These are phyloP conservation scores for Beroe forskalii DNA, from an alignment of 37 sponge, comb jelly and placozoan genomes.

Conservation along the genomic window DNA sequence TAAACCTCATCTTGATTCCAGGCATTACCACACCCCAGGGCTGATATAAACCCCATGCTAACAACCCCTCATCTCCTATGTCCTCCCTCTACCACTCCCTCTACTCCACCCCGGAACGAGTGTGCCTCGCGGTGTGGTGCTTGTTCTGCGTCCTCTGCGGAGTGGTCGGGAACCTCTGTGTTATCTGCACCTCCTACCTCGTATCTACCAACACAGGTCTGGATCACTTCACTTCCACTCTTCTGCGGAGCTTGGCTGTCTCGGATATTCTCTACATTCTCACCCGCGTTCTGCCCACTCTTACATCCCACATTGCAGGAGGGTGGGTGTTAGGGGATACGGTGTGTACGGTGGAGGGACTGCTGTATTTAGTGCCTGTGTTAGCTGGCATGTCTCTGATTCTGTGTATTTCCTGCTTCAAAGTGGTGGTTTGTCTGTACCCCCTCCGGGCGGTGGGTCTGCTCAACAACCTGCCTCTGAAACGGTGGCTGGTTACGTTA, in stretches of 20 bases:
- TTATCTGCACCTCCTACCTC: background rate
- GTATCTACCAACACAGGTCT: background rate
- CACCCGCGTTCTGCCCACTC: constrained; percentile 1
- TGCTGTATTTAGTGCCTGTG: background rate
- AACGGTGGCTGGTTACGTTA: background rate
- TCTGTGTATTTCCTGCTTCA: background rate
- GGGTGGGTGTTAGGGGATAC: constrained; percentile 3
- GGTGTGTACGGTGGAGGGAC: constrained; percentile 18
- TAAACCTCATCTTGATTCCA: too few relatives aligned
- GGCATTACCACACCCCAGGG: too few relatives aligned
- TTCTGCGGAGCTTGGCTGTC: constrained; percentile 19
- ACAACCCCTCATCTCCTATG: background rate
- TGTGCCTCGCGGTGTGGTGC: background rate
- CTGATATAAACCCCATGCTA: too few relatives aligned
- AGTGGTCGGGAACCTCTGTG: background rate
- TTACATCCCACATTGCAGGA: background rate
- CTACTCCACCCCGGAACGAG: constrained; percentile 21
- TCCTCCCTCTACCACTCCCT: background rate
- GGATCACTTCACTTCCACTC: constrained; percentile 1
- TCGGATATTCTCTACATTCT: background rate
- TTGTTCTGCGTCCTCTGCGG: background rate
- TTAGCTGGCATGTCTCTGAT: constrained; percentile 9
- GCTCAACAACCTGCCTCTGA: background rate
- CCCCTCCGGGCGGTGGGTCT: too few relatives aligned
- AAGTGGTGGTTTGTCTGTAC: constrained; percentile 18